Evolutionary conservation across 2,797 vertebrate species (phyloP).

Genomic region (Kryptopterus vitreolus): DNA sequence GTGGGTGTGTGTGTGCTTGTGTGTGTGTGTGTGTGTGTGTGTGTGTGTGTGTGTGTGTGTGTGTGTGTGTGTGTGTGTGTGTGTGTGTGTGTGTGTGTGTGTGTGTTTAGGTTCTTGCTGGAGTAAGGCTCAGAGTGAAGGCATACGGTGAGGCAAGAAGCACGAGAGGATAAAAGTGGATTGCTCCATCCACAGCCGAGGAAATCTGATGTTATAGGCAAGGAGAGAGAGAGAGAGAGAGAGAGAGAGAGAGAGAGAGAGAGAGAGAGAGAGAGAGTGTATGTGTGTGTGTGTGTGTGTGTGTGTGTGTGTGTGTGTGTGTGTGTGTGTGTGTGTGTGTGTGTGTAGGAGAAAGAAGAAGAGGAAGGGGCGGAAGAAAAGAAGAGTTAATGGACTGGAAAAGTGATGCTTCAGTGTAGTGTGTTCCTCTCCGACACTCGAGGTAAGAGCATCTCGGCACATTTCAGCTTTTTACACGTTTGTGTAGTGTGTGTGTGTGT

Average conservation of each 20-base stretch:
- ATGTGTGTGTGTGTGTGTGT: too few species aligned
- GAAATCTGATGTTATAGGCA: constrained; percentile 17
- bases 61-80: constrained; percentile 2
- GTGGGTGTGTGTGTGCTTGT: neutral
- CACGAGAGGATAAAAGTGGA: constrained; percentile 55
- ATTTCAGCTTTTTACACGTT: constrained; percentile 5
- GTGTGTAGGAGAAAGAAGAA: neutral
- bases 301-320: too few species aligned
- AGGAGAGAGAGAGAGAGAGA: constrained; percentile 27
- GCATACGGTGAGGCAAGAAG: constrained; percentile 47
- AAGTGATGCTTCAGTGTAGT: constrained; percentile 67
- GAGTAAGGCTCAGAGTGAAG: constrained; percentile 57
- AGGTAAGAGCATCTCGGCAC: constrained; percentile 62
- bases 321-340: too few species aligned
- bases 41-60: constrained; percentile 15
- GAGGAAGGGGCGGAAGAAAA: neutral
- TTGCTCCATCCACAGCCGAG: constrained; percentile 22
- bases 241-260: neutral
- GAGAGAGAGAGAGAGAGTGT: constrained; percentile 3
- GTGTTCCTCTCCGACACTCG: constrained; percentile 41
- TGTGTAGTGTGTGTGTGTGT: constrained; percentile 30
- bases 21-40: constrained; percentile 3
- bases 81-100: neutral
- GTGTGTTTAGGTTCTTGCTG: constrained; percentile 2
- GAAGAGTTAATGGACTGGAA: constrained; percentile 62